These are phyloP conservation scores for Hermatobates lingyangjiaoensis DNA, from an alignment of 1,140 invertebrate genomes.

Conservation along the genomic window DNA sequence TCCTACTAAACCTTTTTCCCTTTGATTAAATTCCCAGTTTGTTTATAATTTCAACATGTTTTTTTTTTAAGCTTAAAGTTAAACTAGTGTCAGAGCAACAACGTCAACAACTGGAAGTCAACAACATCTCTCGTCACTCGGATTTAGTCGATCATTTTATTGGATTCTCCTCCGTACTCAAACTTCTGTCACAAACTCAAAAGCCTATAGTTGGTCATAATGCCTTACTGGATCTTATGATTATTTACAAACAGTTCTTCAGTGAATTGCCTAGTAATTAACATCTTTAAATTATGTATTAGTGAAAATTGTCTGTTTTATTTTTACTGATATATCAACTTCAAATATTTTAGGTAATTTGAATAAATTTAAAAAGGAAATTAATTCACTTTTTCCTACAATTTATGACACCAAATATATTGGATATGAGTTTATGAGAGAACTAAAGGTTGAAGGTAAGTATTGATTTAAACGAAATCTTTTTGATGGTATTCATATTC, in stretches of 20 bases:
- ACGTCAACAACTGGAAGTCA: conserved; percentile 19
- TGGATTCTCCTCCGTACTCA: conserved; percentile 49
- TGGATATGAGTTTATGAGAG: conserved; percentile 30
- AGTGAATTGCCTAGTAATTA: conserved; percentile 36
- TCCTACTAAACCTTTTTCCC: no score
- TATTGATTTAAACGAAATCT: neutral
- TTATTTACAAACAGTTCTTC: conserved; percentile 52
- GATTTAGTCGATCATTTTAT: conserved; percentile 29
- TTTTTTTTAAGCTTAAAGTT: conserved; percentile 21
- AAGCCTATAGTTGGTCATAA: conserved; percentile 63
- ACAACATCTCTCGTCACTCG: conserved; percentile 23
- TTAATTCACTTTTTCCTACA: conserved; percentile 39
- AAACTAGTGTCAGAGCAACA: conserved; percentile 21
- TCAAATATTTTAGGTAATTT: neutral
- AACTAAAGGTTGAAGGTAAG: conserved; percentile 25
- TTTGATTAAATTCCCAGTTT: conserved; percentile 1
- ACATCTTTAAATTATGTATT: neutral
- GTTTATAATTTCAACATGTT: conserved; percentile 1
- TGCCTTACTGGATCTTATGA: conserved; percentile 43
- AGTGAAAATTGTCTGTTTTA: neutral
- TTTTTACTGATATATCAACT: neutral
- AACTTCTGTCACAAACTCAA: conserved; percentile 31
- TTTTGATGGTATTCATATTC: no score
- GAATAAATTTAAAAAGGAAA: conserved; percentile 37
- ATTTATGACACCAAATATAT: conserved; percentile 55